Base-by-base conservation (phyloP, 2,113 vertebrate genomes). In the Dicerorhinus sumatrensis region DNA sequence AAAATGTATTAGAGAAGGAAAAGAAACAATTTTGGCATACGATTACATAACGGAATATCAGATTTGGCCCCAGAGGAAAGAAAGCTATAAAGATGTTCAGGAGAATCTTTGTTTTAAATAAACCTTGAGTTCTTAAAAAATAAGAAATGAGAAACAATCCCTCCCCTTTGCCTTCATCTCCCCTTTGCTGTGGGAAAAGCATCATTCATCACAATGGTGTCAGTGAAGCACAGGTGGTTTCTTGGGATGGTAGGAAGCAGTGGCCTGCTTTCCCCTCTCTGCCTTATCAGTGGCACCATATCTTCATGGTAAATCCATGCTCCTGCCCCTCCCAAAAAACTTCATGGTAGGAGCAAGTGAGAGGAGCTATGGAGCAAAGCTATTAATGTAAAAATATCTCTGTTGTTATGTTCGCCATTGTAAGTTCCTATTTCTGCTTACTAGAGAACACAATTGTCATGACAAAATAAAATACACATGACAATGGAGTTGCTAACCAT, bases 1-100 rank as follows among this genome's bases (percentile, higher is more conserved):
- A 97, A 90, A 93, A 56, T 85, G 23, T 67, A 92, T 90, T 39
- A 69, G 48, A 94, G 65, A 48, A 87, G 48, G 88, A 56, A 82
- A 91, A 79, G 73, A 91, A 95, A 69, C 18, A 73, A 58, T 76
- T 39, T 4, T 39, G 56, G 58, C 23, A 5, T 2, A 18, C 2
- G 3, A 33, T 89, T 76, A 25, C 29, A 60, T 81, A 70, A 85
- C 5, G 5, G 51, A 60, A 51, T 48, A 82, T 60, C 62, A 31
- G 60, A 31, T 51, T 67, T 39, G 33, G 75, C 51, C 7, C 60
- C 0, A 0, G 17, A 48, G 48, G 58, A 39, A 46, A n/a, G 33
- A 58, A 42, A 17, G 3, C 76, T 36, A 7, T 7, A 36, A 12
- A 75, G 51, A 58, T 27, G 63, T 31, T 62, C 42, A 25, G 18